Evolutionary conservation across 1,140 invertebrate species (phyloP).

Genomic region (Streblospio benedicti): DNA sequence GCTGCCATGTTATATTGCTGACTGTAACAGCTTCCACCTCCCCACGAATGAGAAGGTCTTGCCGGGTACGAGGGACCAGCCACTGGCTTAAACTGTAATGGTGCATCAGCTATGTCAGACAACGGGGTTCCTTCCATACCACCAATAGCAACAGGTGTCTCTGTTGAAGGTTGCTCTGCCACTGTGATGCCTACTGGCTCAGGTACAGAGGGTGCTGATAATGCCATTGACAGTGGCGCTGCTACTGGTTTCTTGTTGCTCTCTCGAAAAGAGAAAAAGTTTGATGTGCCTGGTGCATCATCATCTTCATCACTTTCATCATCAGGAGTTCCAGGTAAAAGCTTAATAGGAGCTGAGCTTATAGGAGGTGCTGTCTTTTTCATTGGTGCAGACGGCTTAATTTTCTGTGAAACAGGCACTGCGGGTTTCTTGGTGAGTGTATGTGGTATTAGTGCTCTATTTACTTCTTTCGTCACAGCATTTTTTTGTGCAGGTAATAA

Average conservation of each 20-base stretch:
- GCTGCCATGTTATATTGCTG: conserved; percentile 1
- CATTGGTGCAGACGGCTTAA: no score
- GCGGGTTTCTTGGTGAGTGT: conserved; percentile 23
- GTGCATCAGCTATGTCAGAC: conserved; percentile 1
- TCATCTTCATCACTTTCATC: conserved; percentile 29
- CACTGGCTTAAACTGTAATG: neutral
- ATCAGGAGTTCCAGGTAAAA: conserved; percentile 23
- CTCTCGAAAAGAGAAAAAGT: no score
- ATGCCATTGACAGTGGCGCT: conserved; percentile 24
- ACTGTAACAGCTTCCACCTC: neutral
- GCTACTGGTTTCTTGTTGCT: neutral
- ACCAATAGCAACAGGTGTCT: conserved; percentile 14
- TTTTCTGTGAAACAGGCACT: no score
- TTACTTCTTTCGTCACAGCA: conserved; percentile 26
- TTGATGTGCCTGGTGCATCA: no score
- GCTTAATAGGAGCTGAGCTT: no score
- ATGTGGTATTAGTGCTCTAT: conserved; percentile 29
- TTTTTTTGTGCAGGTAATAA: conserved; percentile 28
- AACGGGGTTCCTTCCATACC: conserved; percentile 8
- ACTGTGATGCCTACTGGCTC: neutral
- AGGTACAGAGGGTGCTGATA: conserved; percentile 1
- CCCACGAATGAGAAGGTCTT: no score
- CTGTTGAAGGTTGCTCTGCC: conserved; percentile 11
- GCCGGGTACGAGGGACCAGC: neutral
- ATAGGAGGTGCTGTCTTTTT: no score